Base-by-base conservation (phyloP, 2,797 vertebrate species). In the Ctenopoma multispine region DNA sequence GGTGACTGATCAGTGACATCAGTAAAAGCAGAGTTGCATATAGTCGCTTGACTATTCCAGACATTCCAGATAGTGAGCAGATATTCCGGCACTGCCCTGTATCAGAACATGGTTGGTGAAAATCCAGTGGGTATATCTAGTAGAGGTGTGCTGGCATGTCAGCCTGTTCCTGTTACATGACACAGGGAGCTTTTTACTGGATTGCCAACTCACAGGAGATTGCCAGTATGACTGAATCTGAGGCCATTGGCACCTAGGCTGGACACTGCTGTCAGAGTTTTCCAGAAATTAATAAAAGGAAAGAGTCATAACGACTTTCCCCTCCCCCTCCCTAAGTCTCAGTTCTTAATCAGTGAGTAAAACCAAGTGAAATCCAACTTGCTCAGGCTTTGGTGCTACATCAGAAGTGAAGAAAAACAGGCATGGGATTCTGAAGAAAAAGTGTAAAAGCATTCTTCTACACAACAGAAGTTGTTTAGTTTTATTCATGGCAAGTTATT, bases 361-460 rank as follows among this genome's bases (percentile, higher is more conserved):
- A n/a, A 62, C 63, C 73, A 70, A 77, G 79, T 79, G 21, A 74
- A 76, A 75, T 67, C 57, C 46, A 21, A 49, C 38, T 18, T 43
- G 15, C 17, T 43, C 57, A 79, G 79, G 63, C 36, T 53, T 65
- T 63, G 56, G 31, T 71, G 49, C 40, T 56, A 55, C 50, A 69
- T 79, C 66, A 77, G 66, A 69, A 63, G 40, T 53, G 63, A 57
- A 80, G 78, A 83, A 75, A 61, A 63, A 58, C 56, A 63, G 71
- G 56, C 55, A 62, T 79, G 71, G 63, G 73, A 50, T 57, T 69
- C 18, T 60, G 66, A 65, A 36, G 23, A 29, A 34, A 49, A 65
- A 64, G 54, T n/a, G 14, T 18, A 36, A 60, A 46, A 15, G 4
- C 1, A 31, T 47, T 48, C 27, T 49, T 53, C 13, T 18, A 55